A percentile compares a stretch with the other conserved stretches of the same genome.
Evolutionary conservation across 2,113 vertebrate genomes (phyloP).

Genomic region (Platichthys flesus): DNA sequence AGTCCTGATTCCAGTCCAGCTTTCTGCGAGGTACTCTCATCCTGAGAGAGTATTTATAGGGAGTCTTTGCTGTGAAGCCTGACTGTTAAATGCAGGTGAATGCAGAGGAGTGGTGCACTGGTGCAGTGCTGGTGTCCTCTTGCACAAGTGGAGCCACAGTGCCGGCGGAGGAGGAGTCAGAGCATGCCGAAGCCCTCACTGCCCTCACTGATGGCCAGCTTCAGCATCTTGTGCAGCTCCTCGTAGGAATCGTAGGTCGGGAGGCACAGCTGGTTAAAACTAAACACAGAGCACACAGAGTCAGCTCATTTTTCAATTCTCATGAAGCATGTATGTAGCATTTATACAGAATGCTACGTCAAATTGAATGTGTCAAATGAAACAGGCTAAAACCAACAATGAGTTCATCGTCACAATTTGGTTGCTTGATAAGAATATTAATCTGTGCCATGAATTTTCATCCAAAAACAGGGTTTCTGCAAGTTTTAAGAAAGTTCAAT

Average conservation of each 20-base stretch:
- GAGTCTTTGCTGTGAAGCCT: slow-evolving; percentile 17
- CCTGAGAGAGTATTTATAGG: slow-evolving; percentile 34
- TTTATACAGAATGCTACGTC: too few species aligned
- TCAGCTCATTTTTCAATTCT: neutral
- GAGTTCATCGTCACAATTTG: too few species aligned
- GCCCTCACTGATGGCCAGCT: slow-evolving; percentile 98
- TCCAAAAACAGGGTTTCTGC: too few species aligned
- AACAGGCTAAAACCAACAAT: too few species aligned
- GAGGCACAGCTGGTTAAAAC: slow-evolving; percentile 99
- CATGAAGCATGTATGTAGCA: too few species aligned
- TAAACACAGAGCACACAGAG: slow-evolving; percentile 65
- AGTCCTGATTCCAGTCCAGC: slow-evolving; percentile 41
- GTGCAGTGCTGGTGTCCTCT: slow-evolving; percentile 15
- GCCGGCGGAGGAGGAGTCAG: slow-evolving; percentile 75
- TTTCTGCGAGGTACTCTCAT: slow-evolving; percentile 35
- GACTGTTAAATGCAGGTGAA: slow-evolving; percentile 31
- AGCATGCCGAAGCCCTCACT: slow-evolving; percentile 99
- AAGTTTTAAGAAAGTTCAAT: neutral
- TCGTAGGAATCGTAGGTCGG: slow-evolving; percentile 98
- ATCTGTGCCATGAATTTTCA: too few species aligned
- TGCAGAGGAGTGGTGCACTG: slow-evolving; percentile 10
- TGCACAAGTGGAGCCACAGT: slow-evolving; percentile 25
- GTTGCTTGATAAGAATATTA: too few species aligned
- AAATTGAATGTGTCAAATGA: too few species aligned
- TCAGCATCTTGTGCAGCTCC: slow-evolving; percentile 98